phyloP scores from a whole-genome alignment of 2,888 invertebrate genomes.

The Nemurella pictetii region DNA sequence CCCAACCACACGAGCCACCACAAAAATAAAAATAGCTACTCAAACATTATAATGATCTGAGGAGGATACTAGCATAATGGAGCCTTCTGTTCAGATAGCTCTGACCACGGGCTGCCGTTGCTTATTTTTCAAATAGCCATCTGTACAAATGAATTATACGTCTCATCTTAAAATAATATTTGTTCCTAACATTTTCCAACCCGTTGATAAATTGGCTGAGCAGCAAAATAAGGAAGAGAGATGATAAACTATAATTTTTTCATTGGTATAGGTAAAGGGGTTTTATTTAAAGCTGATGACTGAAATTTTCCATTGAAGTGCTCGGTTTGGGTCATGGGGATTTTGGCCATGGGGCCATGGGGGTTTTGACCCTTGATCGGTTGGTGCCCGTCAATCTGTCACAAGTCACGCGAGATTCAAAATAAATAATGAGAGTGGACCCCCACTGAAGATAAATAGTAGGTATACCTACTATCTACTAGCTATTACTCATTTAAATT shows the following conservation, averaged over 20 bases:
- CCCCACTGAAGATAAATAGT: not conserved
- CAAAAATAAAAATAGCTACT: conserved; percentile 2
- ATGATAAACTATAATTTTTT: not conserved
- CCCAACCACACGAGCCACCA: not conserved
- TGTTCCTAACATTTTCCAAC: not conserved
- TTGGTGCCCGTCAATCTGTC: conserved; percentile 23
- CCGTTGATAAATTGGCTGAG: not conserved
- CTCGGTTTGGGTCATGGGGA: not conserved
- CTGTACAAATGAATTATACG: not conserved
- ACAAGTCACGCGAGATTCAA: conserved; percentile 3
- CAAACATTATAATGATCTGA: not conserved
- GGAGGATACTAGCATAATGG: no score
- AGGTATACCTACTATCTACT: not conserved
- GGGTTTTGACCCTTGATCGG: no score
- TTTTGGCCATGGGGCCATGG: no score
- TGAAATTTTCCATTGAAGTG: not conserved
- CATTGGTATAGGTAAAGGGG: not conserved
- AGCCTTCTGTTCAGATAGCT: no score
- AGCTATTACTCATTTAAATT: conserved; percentile 31
- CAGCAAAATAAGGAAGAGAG: not conserved
- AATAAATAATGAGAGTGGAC: conserved; percentile 33
- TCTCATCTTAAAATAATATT: not conserved
- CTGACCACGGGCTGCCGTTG: no score
- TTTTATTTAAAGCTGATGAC: not conserved
- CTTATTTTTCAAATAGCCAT: not conserved